A percentile compares a stretch with the other conserved stretches of the same genome.
Conservation (phyloP, 2,113 vertebrate genomes). For the Ia io region DNA sequence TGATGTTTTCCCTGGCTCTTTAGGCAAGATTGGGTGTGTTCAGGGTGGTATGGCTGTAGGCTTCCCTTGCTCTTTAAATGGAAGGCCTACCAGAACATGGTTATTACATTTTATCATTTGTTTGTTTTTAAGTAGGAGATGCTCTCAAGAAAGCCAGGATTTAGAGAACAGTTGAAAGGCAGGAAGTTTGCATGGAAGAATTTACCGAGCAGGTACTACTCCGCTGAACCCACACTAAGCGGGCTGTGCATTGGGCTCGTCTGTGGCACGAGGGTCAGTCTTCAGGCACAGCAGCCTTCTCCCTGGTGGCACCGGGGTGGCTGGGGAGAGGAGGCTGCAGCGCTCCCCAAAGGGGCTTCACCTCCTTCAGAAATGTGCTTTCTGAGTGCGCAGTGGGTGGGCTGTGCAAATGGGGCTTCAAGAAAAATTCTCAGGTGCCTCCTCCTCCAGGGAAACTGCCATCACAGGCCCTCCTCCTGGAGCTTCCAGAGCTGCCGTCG, state of each 20-base stretch:
- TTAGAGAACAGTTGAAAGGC: background rate
- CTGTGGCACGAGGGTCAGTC: background rate
- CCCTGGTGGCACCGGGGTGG: accelerated
- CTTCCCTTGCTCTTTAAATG: background rate
- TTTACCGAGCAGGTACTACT: background rate
- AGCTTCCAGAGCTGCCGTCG: background rate
- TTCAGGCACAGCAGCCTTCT: no score
- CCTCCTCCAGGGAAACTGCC: background rate
- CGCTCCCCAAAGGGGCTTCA: background rate
- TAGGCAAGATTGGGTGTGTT: background rate
- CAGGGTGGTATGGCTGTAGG: no score
- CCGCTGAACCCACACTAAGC: background rate
- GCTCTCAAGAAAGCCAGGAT: background rate
- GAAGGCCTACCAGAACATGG: background rate
- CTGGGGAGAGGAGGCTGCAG: no score
- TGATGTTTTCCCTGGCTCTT: background rate
- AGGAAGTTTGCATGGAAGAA: background rate
- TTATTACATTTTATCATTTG: background rate
- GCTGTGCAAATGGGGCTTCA: background rate
- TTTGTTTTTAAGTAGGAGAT: background rate
- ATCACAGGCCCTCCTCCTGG: background rate
- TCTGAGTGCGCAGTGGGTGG: background rate
- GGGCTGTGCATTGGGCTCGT: background rate
- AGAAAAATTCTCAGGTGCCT: background rate
- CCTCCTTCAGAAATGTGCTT: no score